Base-by-base conservation (phyloP, 2,113 vertebrate species). In the Perca schrenkii region DNA sequence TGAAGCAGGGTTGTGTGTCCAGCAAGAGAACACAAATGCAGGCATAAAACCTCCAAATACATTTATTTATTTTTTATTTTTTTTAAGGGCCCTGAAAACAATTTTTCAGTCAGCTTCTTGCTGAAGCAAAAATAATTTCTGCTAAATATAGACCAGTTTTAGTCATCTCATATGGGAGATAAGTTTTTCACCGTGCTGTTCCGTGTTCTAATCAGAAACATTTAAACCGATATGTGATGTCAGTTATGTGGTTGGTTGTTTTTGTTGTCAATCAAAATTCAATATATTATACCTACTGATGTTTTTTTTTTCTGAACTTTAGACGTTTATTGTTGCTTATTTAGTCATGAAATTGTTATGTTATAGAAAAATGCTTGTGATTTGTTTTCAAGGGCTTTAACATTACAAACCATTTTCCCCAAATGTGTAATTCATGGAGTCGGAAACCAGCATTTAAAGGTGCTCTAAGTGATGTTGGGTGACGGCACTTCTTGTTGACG, bases 131-230 rank as follows among this genome's bases (percentile, higher is more conserved):
- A 66, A 28, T 2, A 8, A 1, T 22, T 25, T 16, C 8, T 46
- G 54, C 69, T 62, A 56, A 74, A 79, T 68, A 67, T 67, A 78
- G 62, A 67, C 25, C 52, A 14, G 14, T 46, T 68, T 57, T 2
- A 50, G 47, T 68, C n/a, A n/a, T 74, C 56, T 67, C 21, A 52
- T 16, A 62, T 22, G 12, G 57, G 25, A 52, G 47, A 36, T 71
- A 4, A 13, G 4, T 46, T 47, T 61, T 43, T 28, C 52, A 22
- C n/a, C 22, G 46, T 58, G 54, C 16, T 70, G 31, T 52, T 72
- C n/a, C 0, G 3, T 73, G 19, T 21, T 73, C 62, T 50, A 17
- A 62, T n/a, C 49, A 54, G 22, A 67, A 66, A 34, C 49, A 22
- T 56, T 17, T 16, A 15, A 64, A 65, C 52, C 3, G 4, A 34